Evolutionary conservation across 2,888 invertebrate species (phyloP), one percentile per base, ranked within the genome.

Genomic region (Pollenia angustigena): DNA sequence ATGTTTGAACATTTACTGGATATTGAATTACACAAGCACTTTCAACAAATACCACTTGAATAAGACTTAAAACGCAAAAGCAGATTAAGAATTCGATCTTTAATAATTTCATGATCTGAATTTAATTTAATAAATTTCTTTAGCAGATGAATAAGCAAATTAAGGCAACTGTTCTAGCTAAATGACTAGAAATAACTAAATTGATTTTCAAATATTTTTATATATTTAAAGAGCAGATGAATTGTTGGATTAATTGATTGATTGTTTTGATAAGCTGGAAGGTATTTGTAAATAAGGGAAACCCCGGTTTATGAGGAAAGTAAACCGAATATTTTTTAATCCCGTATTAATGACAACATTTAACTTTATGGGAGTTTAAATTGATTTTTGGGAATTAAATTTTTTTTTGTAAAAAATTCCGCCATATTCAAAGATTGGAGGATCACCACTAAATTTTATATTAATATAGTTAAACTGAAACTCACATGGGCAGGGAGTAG

Each of bases 21-120:
- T 82, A 82, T 9, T 16, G 11, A 0, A 75, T 10, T 3, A 40
- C 0, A 23, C 81, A 81, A 44, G n/a, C 11, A 75, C 74, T 44
- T 16, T 58, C 18, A 44, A 52, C 32, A 6, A 50, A 16, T 32
- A 4, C 12, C 12, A 72, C 10, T 56, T 68, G 46, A 2, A 48
- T 11, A 8, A 78, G 16, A 40, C 11, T 32, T 12, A 68, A 16
- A 32, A 68, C 46, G 48, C 46, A 12, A 1, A 66, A 40, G 0
- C 6, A 40, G 16, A 78, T 12, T 8, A 71, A 23, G 0, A 56
- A 14, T 0, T 62, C 11, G 1, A 52, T 10, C 23, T 44, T 60
- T 40, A 11, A 14, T 16, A n/a, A 40, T 1, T 8, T 23, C 44
- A 71, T 80, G 2, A 54, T 50, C 3, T 8, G 16, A 69, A 42